These are phyloP conservation scores for Amblyjoppa proteus DNA, from an alignment of 2,888 invertebrate species.

Conservation along the genomic window DNA sequence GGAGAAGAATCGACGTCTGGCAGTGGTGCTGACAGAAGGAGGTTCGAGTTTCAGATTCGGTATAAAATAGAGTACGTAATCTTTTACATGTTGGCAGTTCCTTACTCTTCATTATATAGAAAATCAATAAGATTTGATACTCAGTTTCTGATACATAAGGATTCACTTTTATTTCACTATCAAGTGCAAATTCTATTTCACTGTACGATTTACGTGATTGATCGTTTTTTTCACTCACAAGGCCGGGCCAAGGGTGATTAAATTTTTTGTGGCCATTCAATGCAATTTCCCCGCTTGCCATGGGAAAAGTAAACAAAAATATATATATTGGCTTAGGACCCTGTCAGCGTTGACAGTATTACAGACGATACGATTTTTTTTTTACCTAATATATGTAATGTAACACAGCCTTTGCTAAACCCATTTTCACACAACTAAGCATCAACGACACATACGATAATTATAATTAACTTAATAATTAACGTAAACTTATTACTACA, in stretches of 20 bases:
- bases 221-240: neutral
- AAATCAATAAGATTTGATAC: neutral
- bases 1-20: neutral
- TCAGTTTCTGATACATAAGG: neutral
- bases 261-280: neutral
- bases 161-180: neutral
- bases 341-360: neutral
- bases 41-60: neutral
- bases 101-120: neutral
- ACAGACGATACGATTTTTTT: conserved; percentile 20
- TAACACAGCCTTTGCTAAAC: conserved; percentile 70
- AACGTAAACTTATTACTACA: conserved; percentile 68
- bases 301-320: conserved; percentile 11
- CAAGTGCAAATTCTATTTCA: neutral
- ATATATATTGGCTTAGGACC: conserved; percentile 24
- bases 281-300: conserved; percentile 27
- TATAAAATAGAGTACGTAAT: neutral
- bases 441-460: conserved; percentile 43
- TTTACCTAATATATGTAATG: conserved; percentile 27
- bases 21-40: conserved; percentile 8
- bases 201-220: neutral
- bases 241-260: neutral
- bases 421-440: conserved; percentile 56
- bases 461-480: conserved; percentile 68
- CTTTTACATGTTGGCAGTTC: neutral